A percentile compares a stretch with the other conserved stretches of the same genome.
These are phyloP conservation scores for Agrochola macilenta DNA, from an alignment of 2,888 invertebrate genomes.

Conservation along the genomic window DNA sequence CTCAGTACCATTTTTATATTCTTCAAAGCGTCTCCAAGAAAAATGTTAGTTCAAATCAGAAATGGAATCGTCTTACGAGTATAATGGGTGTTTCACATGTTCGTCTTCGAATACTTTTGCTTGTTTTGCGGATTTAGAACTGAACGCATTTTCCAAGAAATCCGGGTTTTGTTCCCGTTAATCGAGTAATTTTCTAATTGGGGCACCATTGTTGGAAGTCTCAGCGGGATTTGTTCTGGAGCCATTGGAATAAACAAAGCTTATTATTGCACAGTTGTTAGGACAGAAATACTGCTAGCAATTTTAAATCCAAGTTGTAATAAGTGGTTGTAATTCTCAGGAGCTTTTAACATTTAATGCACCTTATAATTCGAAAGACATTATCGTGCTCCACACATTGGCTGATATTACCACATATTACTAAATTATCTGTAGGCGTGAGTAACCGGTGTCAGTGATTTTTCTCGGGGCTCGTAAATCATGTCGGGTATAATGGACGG, in stretches of 20 bases:
- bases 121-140: constrained; percentile 22
- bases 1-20: constrained; percentile 35
- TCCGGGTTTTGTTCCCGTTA: constrained; percentile 19
- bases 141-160: constrained; percentile 12
- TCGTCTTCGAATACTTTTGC: constrained; percentile 26
- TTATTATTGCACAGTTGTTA: not conserved
- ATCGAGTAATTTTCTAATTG: constrained; percentile 38
- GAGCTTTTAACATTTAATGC: not conserved
- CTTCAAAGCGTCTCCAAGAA: constrained; percentile 19
- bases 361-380: constrained; percentile 9
- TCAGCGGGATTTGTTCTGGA: constrained; percentile 12
- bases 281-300: not conserved
- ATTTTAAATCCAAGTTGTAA: not conserved
- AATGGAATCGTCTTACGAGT: constrained; percentile 35
- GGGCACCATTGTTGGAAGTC: constrained; percentile 34
- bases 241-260: constrained; percentile 12
- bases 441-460: constrained; percentile 60
- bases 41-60: constrained; percentile 47
- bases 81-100: constrained; percentile 31
- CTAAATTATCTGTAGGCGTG: constrained; percentile 46
- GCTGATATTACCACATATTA: constrained; percentile 38
- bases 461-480: constrained; percentile 72
- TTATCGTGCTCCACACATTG: constrained; percentile 15
- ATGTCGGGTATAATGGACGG: constrained; percentile 72
- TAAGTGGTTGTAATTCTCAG: not conserved